phyloP scores from a whole-genome alignment of 2,797 vertebrate species.

The Hemibagrus guttatus region DNA sequence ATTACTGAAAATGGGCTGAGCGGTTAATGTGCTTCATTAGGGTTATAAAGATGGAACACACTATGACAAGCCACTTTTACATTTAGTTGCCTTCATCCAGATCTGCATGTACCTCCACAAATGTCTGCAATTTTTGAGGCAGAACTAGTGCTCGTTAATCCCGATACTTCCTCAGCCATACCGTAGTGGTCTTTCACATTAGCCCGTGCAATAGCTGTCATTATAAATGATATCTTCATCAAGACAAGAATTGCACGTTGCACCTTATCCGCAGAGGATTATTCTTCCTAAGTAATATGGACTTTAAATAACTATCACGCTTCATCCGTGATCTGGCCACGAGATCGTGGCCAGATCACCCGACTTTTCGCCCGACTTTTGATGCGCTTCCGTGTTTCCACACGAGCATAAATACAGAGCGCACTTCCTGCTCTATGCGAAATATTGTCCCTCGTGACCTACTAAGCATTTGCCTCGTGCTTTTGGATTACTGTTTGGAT shows the following conservation, averaged over 20 bases:
- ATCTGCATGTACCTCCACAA: neutral
- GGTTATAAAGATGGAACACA: conserved; percentile 6
- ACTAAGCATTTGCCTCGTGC: too few relatives aligned
- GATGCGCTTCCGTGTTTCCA: too few relatives aligned
- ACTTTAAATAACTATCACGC: too few relatives aligned
- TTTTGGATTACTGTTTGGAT: too few relatives aligned
- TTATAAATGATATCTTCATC: conserved; percentile 30
- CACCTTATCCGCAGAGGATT: neutral
- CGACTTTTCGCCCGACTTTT: too few relatives aligned
- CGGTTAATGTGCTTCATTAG: neutral
- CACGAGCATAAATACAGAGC: too few relatives aligned
- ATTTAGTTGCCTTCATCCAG: conserved; percentile 15
- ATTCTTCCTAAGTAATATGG: conserved; percentile 1
- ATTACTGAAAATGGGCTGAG: conserved; percentile 17
- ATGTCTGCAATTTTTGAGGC: conserved; percentile 10
- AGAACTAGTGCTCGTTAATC: conserved; percentile 26
- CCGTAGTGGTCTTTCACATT: neutral
- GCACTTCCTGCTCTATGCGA: too few relatives aligned
- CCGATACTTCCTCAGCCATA: conserved; percentile 21
- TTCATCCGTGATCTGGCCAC: too few relatives aligned
- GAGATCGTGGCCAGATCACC: too few relatives aligned
- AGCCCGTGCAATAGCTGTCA: conserved; percentile 23
- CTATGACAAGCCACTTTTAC: conserved; percentile 17
- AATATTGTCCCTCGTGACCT: too few relatives aligned
- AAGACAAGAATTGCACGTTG: conserved; percentile 14